Conservation (phyloP, 64 coral and sea anemone genomes). For the Hydrozoanthus tunicans region DNA sequence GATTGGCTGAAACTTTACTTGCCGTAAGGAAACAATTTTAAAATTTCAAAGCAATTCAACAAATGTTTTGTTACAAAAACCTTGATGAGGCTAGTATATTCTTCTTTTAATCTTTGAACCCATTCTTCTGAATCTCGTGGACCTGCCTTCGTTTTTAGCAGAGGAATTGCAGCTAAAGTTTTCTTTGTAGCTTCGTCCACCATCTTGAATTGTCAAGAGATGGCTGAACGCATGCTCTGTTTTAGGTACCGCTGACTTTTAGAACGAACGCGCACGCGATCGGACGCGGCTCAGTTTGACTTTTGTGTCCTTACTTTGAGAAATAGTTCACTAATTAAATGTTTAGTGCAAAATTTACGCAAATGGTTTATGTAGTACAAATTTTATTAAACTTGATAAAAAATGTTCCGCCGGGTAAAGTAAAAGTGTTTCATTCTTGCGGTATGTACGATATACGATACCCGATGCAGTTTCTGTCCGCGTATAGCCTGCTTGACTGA, state of each 20-base stretch:
- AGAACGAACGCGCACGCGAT: neutral
- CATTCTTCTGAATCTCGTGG: constrained; percentile 86
- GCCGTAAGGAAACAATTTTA: neutral
- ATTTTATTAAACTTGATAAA: no score
- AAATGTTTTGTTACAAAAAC: constrained; percentile 38
- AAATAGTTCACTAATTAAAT: neutral
- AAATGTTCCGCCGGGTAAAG: no score
- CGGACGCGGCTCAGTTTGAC: neutral
- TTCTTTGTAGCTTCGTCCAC: constrained; percentile 99
- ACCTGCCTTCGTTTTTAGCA: constrained; percentile 96
- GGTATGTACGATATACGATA: no score
- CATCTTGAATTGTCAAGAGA: constrained; percentile 66
- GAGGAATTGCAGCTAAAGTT: constrained; percentile 88
- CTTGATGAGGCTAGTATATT: constrained; percentile 94
- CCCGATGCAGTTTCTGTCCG: no score
- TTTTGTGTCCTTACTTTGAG: neutral
- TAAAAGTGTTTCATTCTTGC: no score
- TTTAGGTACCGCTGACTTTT: neutral
- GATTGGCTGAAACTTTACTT: neutral
- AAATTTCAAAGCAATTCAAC: neutral
- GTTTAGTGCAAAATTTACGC: no score
- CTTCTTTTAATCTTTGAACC: constrained; percentile 95
- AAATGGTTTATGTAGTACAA: no score
- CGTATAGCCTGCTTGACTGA: no score
- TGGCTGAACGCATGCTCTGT: neutral